A percentile compares a stretch with the other conserved stretches of the same genome.
Conservation (phyloP, 2,113 vertebrate species). For the Scolopax mira region DNA sequence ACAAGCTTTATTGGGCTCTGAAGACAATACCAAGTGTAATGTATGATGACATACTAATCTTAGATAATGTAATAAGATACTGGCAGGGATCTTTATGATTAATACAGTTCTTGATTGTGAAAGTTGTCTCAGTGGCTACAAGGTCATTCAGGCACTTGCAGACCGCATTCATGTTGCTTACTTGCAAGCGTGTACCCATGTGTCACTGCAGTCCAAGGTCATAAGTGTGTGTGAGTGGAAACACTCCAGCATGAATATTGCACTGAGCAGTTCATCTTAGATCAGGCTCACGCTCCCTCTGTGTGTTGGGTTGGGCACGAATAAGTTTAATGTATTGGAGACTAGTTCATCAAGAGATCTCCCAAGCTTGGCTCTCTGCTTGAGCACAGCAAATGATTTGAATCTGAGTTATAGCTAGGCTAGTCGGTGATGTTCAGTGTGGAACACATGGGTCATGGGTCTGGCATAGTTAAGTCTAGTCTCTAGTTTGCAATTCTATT, state of each 20-base stretch:
- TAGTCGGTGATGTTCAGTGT: background rate
- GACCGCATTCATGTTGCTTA: background rate
- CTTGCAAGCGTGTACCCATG: rapidly evolving
- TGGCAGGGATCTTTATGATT: background rate
- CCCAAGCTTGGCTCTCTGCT: background rate
- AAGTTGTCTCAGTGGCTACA: background rate
- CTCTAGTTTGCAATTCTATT: background rate
- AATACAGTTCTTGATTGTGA: background rate
- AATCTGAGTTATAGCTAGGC: background rate
- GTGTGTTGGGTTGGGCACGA: background rate
- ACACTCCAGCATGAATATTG: background rate
- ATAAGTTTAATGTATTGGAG: background rate
- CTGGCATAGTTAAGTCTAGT: background rate
- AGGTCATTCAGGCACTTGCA: background rate
- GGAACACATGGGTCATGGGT: rapidly evolving
- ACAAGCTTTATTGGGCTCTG: background rate
- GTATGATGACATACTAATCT: background rate
- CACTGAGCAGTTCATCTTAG: background rate
- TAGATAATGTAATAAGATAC: background rate
- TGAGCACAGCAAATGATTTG: background rate
- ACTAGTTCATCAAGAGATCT: background rate
- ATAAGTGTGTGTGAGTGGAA: rapidly evolving
- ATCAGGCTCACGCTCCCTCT: rapidly evolving
- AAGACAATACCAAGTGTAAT: background rate
- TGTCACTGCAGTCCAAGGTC: background rate